These are phyloP conservation scores for Metridium senile DNA, from an alignment of 92 coral and sea anemone genomes.

Conservation along the genomic window DNA sequence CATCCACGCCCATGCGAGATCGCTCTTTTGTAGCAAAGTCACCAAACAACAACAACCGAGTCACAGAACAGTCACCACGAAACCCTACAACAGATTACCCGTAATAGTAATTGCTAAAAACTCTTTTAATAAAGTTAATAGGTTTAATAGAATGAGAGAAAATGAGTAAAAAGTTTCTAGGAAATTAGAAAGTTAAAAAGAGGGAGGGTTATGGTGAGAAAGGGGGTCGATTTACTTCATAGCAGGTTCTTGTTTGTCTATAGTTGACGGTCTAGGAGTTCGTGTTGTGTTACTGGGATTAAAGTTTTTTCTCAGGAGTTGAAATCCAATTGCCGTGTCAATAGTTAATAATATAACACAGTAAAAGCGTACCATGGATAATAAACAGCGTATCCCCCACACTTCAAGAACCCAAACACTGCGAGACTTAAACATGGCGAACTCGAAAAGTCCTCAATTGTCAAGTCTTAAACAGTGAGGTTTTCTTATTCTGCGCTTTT, in stretches of 20 bases:
- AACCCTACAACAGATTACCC: background rate
- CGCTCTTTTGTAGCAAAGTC: slow-evolving; percentile 21
- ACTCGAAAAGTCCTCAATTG: background rate
- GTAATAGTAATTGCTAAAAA: background rate
- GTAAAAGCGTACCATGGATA: background rate
- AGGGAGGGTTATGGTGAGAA: background rate
- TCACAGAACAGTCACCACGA: background rate
- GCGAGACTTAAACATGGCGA: background rate
- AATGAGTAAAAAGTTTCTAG: background rate
- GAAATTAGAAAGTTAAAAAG: background rate
- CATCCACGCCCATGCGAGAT: slow-evolving; percentile 17
- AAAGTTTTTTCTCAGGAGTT: background rate
- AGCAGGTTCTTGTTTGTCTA: background rate
- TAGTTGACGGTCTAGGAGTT: background rate
- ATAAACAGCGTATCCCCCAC: background rate
- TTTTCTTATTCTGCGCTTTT: background rate
- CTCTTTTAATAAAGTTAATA: background rate
- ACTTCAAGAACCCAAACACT: background rate
- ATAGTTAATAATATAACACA: background rate
- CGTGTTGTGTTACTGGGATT: background rate
- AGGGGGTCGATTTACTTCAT: background rate
- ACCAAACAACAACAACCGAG: background rate
- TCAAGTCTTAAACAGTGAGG: background rate
- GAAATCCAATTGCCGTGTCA: background rate
- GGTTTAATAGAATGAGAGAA: background rate